Evolutionary conservation across 1,140 invertebrate genomes (phyloP).

Genomic region (Copidosoma floridanum): DNA sequence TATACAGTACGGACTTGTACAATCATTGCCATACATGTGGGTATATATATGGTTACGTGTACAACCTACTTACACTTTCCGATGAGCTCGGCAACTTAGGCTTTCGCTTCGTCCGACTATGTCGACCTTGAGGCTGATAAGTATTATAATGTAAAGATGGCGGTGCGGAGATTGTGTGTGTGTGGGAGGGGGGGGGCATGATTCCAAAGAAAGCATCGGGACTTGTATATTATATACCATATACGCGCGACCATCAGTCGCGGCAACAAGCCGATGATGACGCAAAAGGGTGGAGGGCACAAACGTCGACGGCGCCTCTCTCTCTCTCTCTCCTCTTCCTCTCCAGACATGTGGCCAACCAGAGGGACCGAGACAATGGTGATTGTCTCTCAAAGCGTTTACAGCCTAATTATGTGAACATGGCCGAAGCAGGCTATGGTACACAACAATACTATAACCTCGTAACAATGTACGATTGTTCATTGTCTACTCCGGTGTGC

Average conservation of each 20-base stretch:
- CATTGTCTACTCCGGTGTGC: conserved; percentile 54
- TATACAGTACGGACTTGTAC: no score
- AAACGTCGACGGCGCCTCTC: conserved; percentile 16
- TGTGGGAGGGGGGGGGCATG: neutral
- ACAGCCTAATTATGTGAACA: conserved; percentile 60
- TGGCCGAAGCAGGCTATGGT: conserved; percentile 49
- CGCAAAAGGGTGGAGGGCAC: no score
- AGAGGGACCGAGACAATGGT: conserved; percentile 51
- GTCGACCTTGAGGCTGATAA: no score
- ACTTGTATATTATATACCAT: no score
- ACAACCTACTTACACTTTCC: no score
- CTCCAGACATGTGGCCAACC: no score
- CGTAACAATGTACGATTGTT: conserved; percentile 60
- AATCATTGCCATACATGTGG: no score
- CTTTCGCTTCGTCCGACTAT: no score
- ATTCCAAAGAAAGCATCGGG: neutral
- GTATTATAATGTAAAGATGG: no score
- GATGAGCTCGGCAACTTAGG: no score
- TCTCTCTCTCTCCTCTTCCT: no score
- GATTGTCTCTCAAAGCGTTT: conserved; percentile 57
- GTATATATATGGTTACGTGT: no score
- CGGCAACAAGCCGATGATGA: conserved; percentile 2
- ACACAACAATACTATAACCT: conserved; percentile 59
- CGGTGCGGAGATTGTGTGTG: neutral
- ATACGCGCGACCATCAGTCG: neutral